Percentiles rank a stretch among this genome's conserved stretches.
Conservation (phyloP, 2,113 vertebrate species). For the Neodontobutis hainanensis region DNA sequence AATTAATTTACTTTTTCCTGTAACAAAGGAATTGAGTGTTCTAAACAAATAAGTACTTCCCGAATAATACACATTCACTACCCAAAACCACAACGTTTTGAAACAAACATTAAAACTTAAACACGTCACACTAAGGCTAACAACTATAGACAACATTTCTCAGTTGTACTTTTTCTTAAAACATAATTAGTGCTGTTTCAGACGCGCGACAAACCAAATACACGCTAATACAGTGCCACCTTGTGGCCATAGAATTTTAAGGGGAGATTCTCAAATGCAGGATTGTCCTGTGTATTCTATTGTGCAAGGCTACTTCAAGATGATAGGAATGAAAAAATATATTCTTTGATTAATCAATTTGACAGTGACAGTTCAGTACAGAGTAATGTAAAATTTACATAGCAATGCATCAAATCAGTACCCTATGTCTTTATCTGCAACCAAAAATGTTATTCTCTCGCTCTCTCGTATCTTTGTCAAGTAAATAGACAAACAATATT, state of each 20-base stretch:
- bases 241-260: conserved; percentile 40
- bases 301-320: conserved; percentile 10
- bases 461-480: no score
- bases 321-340: no score
- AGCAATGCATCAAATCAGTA: no score
- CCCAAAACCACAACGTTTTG: background rate
- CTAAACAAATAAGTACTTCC: background rate
- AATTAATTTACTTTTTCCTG: no score
- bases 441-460: no score
- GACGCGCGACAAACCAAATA: conserved; percentile 20
- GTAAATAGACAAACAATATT: no score
- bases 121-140: background rate
- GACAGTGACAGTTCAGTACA: no score
- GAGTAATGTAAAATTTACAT: no score
- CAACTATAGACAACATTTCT: background rate
- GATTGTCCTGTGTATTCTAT: conserved; percentile 17
- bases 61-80: conserved; percentile 1
- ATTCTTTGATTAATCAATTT: no score
- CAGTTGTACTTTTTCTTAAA: background rate
- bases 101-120: conserved; percentile 1
- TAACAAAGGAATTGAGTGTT: no score
- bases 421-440: no score
- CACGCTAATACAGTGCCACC: conserved; percentile 57
- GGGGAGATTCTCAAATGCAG: conserved; percentile 8
- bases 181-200: background rate